A percentile compares a stretch with the other conserved stretches of the same genome.
These are phyloP conservation scores for Ligdia adustata DNA, from an alignment of 2,888 invertebrate genomes.

Conservation along the genomic window DNA sequence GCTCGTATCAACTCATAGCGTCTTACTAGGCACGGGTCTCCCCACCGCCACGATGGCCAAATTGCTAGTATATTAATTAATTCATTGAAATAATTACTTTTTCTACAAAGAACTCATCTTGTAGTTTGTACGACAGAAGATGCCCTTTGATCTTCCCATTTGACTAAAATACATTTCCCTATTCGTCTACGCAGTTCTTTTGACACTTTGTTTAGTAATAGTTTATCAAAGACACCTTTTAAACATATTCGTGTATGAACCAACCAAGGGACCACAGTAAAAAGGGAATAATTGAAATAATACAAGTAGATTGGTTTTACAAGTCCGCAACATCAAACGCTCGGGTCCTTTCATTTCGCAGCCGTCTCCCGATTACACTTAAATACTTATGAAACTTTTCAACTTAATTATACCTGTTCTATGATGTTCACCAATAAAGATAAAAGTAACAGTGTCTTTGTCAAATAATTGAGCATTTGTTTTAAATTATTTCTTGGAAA, in stretches of 20 bases:
- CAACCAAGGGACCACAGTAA: conserved; percentile 49
- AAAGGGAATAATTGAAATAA: conserved; percentile 56
- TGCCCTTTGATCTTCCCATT: conserved; percentile 15
- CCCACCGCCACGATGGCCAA: too few species aligned
- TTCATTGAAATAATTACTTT: too few species aligned
- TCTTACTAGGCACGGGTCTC: too few species aligned
- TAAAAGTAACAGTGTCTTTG: conserved; percentile 43
- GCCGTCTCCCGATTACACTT: conserved; percentile 56
- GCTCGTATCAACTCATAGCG: too few species aligned
- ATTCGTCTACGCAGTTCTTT: conserved; percentile 22
- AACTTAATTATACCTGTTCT: conserved; percentile 52
- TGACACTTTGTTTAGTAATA: conserved; percentile 29
- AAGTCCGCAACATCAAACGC: conserved; percentile 58
- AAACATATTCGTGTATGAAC: conserved; percentile 42
- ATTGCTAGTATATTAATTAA: too few species aligned
- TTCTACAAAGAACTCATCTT: too few species aligned
- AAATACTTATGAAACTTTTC: conserved; percentile 49
- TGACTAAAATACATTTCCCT: conserved; percentile 25
- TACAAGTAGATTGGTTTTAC: conserved; percentile 59
- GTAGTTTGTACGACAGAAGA: too few species aligned
- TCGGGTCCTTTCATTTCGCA: conserved; percentile 54
- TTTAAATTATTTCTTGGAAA: too few species aligned
- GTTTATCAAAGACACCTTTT: conserved; percentile 30
- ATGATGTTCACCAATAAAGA: conserved; percentile 42
- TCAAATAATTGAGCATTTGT: too few species aligned